Evolutionary conservation across 2,797 vertebrate species (phyloP).

Genomic region (Danio aesculapii): DNA sequence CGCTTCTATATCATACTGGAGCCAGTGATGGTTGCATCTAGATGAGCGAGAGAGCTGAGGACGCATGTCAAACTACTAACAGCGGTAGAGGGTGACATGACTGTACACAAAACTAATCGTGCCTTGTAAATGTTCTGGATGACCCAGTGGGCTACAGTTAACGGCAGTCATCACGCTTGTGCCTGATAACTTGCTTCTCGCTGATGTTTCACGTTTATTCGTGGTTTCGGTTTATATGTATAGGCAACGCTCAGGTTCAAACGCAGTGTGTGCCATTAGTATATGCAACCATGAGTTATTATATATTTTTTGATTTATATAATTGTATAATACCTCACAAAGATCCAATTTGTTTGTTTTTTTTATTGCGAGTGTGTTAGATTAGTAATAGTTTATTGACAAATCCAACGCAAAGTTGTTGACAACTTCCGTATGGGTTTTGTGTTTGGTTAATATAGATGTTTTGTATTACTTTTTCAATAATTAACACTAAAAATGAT

Average conservation of each 20-base stretch:
- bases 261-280: conserved; percentile 82
- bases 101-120: conserved; percentile 97
- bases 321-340: conserved; percentile 79
- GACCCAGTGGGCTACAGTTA: conserved; percentile 82
- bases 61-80: conserved; percentile 94
- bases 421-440: conserved; percentile 28
- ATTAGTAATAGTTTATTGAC: conserved; percentile 6
- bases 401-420: conserved; percentile 13
- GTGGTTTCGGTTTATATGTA: conserved; percentile 71
- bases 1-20: conserved; percentile 81
- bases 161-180: conserved; percentile 88
- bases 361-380: neutral
- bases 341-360: conserved; percentile 40
- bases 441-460: conserved; percentile 9
- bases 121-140: conserved; percentile 95
- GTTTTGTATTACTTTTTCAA: neutral
- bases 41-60: conserved; percentile 74
- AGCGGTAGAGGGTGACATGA: conserved; percentile 74
- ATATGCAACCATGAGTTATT: conserved; percentile 75
- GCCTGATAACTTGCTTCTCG: conserved; percentile 93
- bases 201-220: conserved; percentile 68
- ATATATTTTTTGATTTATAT: conserved; percentile 73
- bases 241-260: conserved; percentile 81
- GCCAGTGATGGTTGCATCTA: conserved; percentile 91
- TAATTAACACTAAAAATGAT: conserved; percentile 16